Percentiles rank a stretch among this genome's conserved stretches.
Conservation (phyloP, 2,888 invertebrate genomes). For the Craniophora ligustri region DNA sequence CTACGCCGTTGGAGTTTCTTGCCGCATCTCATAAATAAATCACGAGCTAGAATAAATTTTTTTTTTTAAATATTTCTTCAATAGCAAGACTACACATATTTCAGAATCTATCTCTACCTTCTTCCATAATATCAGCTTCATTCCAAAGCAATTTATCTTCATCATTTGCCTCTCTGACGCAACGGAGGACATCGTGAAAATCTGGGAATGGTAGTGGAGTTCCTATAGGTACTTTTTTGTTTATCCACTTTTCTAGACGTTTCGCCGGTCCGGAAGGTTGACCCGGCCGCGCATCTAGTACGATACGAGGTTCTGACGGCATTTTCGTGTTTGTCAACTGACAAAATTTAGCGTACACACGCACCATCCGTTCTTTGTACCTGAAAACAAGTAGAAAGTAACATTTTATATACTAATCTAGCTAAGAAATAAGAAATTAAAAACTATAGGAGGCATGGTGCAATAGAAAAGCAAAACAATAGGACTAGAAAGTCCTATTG, state of each 20-base stretch:
- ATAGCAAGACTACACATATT: background rate
- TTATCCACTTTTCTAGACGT: constrained; percentile 79
- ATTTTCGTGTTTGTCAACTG: constrained; percentile 88
- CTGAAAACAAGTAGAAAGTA: constrained; percentile 61
- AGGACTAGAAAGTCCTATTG: too few species aligned
- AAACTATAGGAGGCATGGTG: too few species aligned
- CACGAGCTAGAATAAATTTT: constrained; percentile 81
- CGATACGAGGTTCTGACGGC: constrained; percentile 80
- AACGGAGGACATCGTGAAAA: constrained; percentile 86
- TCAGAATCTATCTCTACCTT: constrained; percentile 66
- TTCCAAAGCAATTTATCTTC: constrained; percentile 79
- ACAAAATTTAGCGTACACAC: constrained; percentile 89
- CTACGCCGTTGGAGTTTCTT: constrained; percentile 90
- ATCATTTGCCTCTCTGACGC: constrained; percentile 78
- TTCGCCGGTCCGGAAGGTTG: constrained; percentile 78
- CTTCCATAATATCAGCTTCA: constrained; percentile 81
- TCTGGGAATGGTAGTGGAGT: constrained; percentile 84
- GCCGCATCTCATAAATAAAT: constrained; percentile 91
- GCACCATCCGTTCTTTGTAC: constrained; percentile 82
- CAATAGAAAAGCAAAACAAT: too few species aligned
- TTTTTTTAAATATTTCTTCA: background rate
- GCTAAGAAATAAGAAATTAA: too few species aligned
- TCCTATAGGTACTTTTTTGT: constrained; percentile 80
- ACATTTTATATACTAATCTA: too few species aligned
- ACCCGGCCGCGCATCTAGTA: constrained; percentile 74